A percentile compares a stretch with the other conserved stretches of the same genome.
phyloP scores from a whole-genome alignment of 1,140 invertebrate genomes.

The Brachionus rotundiformis region DNA sequence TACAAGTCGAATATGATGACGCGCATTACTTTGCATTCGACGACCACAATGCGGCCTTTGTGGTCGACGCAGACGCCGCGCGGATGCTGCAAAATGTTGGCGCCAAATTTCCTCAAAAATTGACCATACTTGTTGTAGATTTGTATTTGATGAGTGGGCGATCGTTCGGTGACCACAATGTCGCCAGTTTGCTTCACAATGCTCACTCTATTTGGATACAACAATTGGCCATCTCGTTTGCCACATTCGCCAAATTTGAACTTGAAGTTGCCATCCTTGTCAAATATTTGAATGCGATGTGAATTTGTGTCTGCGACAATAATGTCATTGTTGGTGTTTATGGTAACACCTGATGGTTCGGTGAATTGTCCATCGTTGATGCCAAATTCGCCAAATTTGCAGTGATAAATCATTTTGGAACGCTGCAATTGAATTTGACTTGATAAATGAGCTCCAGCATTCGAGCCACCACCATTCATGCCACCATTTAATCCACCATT shows the following conservation, averaged over 20 bases:
- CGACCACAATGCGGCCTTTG: slow-evolving; percentile 95
- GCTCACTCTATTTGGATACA: slow-evolving; percentile 96
- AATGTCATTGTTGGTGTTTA: slow-evolving; percentile 98
- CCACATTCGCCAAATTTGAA: slow-evolving; percentile 98
- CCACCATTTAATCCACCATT: background rate
- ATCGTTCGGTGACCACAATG: slow-evolving; percentile 96
- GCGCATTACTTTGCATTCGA: slow-evolving; percentile 99
- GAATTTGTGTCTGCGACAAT: slow-evolving; percentile 99
- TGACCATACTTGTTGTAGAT: slow-evolving; percentile 99
- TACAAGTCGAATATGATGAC: slow-evolving; percentile 98
- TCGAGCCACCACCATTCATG: background rate
- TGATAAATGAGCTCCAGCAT: background rate
- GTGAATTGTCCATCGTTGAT: slow-evolving; percentile 90
- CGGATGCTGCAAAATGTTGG: slow-evolving; percentile 96
- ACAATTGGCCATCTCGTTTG: slow-evolving; percentile 85
- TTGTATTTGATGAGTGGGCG: slow-evolving; percentile 92
- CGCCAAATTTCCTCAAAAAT: slow-evolving; percentile 97
- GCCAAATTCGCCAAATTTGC: slow-evolving; percentile 99
- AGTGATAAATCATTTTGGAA: slow-evolving; percentile 99
- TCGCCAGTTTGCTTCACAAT: slow-evolving; percentile 94
- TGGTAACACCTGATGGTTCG: slow-evolving; percentile 95
- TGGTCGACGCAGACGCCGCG: slow-evolving; percentile 92
- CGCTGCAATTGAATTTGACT: slow-evolving; percentile 69
- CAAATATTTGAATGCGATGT: slow-evolving; percentile 94
- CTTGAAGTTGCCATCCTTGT: slow-evolving; percentile 85